Evolutionary conservation across 2,797 vertebrate genomes (phyloP), one percentile per base, ranked within the genome.

Genomic region (Pagetopsis macropterus): DNA sequence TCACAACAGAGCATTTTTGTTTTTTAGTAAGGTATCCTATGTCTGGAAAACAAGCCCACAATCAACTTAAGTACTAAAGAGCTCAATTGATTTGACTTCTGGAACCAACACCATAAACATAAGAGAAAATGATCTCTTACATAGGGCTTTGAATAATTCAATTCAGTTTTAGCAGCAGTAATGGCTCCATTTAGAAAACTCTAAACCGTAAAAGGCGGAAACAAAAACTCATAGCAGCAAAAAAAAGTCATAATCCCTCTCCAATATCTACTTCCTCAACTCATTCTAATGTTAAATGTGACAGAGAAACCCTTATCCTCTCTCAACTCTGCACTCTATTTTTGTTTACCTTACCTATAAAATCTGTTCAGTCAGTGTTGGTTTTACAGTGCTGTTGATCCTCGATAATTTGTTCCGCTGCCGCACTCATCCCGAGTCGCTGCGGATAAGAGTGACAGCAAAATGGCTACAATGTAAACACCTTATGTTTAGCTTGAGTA

Each of bases 381-480:
- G 48, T 27, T 74, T 58, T 76, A 8, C 46, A n/a, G 2, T 27
- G 51, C 52, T 67, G 58, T 68, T 64, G 52, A 71, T 71, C 44
- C 27, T 14, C 46, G 63, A 60, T 84, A n/a, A 79, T 76, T 40
- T 78, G 77, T 86, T 82, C 50, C 14, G 11, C 44, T 15, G 12
- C 50, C 31, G 44, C 46, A 12, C 46, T 76, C 54, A 41, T 48
- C 0, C 5, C 15, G 73, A 83, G 21, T 65, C 0, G 3, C 73
- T 64, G 9, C 50, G 65, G 59, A 61, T 71, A 10, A 74, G 61
- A 60, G 51, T 76, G 76, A 85, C 72, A 75, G 73, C 16, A 63
- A 71, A 73, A 68, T 63, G 74, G 41, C 50, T 58, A 3, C 76
- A 75, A 81, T 76, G 73, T 73, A 79, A 83, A 81, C 71, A 76